A percentile compares a stretch with the other conserved stretches of the same genome.
These are phyloP conservation scores for Ormyrus labotus DNA, from an alignment of 2,888 invertebrate genomes.

Conservation along the genomic window DNA sequence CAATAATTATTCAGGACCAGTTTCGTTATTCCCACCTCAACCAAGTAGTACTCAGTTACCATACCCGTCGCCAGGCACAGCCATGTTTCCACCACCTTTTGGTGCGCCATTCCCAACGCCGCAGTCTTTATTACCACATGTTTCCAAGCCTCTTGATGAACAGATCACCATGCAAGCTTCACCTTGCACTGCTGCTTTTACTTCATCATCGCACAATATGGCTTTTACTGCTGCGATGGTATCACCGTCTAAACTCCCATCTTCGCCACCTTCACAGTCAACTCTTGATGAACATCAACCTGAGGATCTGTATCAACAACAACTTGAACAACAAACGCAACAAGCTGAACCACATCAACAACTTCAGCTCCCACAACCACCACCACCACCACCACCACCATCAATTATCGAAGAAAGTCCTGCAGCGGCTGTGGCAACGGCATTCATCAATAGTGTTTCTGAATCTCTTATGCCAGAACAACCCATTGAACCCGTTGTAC, in stretches of 20 bases:
- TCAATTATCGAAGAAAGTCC: slow-evolving; percentile 40
- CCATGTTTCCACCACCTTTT: slow-evolving; percentile 81
- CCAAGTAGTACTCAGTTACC: slow-evolving; percentile 79
- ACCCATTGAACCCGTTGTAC: slow-evolving; percentile 7
- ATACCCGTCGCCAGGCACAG: slow-evolving; percentile 82
- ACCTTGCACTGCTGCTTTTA: slow-evolving; percentile 86
- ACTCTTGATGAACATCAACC: slow-evolving; percentile 48
- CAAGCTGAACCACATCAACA: slow-evolving; percentile 58
- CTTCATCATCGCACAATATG: slow-evolving; percentile 88
- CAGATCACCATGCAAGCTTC: slow-evolving; percentile 75
- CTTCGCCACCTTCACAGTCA: slow-evolving; percentile 76
- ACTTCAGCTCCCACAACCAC: not conserved
- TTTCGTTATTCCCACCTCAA: slow-evolving; percentile 80
- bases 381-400: not conserved
- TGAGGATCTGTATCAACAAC: slow-evolving; percentile 56
- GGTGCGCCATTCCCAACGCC: slow-evolving; percentile 78
- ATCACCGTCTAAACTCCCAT: slow-evolving; percentile 78
- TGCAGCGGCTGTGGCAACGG: slow-evolving; percentile 21
- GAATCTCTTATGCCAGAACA: slow-evolving; percentile 1
- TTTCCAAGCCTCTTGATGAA: slow-evolving; percentile 78
- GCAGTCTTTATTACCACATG: slow-evolving; percentile 75
- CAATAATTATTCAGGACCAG: slow-evolving; percentile 79
- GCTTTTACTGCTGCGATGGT: slow-evolving; percentile 89
- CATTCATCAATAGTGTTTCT: too few relatives aligned
- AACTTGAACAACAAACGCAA: slow-evolving; percentile 55